Evolutionary conservation across 2,797 vertebrate genomes (phyloP).

Genomic region (Champsocephalus gunnari): DNA sequence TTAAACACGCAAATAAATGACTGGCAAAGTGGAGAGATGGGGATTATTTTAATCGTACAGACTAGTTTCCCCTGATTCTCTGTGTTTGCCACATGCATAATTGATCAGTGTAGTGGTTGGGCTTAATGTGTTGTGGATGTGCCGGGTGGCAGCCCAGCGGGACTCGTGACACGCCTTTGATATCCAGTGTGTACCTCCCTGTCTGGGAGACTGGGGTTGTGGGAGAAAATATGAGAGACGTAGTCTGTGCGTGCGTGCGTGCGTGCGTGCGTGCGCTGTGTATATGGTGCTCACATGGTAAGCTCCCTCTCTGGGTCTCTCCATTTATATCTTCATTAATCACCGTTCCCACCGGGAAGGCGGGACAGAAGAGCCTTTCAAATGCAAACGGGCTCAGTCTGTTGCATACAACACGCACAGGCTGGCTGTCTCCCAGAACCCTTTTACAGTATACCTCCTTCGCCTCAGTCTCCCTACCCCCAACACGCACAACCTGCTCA

Average conservation of each 20-base stretch:
- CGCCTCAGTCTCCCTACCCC: slow-evolving; percentile 40
- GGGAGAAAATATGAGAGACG: slow-evolving; percentile 46
- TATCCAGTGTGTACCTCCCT: slow-evolving; percentile 71
- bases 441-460: slow-evolving; percentile 63
- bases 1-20: slow-evolving; percentile 59
- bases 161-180: slow-evolving; percentile 71
- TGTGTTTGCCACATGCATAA: slow-evolving; percentile 69
- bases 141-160: slow-evolving; percentile 57
- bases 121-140: slow-evolving; percentile 67
- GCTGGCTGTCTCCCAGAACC: slow-evolving; percentile 53
- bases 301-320: slow-evolving; percentile 56
- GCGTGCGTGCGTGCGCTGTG: background rate
- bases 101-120: slow-evolving; percentile 62
- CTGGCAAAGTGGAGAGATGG: slow-evolving; percentile 51
- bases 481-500: slow-evolving; percentile 45
- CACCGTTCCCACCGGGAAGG: slow-evolving; percentile 67
- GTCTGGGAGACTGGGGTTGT: slow-evolving; percentile 62
- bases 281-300: slow-evolving; percentile 61
- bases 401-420: slow-evolving; percentile 51
- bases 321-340: slow-evolving; percentile 80
- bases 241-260: slow-evolving; percentile 23
- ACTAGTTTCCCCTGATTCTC: slow-evolving; percentile 37
- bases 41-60: slow-evolving; percentile 57
- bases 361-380: slow-evolving; percentile 72
- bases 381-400: slow-evolving; percentile 67